Conservation (phyloP, 1,140 invertebrate genomes). For the Hermatobates lingyangjiaoensis region DNA sequence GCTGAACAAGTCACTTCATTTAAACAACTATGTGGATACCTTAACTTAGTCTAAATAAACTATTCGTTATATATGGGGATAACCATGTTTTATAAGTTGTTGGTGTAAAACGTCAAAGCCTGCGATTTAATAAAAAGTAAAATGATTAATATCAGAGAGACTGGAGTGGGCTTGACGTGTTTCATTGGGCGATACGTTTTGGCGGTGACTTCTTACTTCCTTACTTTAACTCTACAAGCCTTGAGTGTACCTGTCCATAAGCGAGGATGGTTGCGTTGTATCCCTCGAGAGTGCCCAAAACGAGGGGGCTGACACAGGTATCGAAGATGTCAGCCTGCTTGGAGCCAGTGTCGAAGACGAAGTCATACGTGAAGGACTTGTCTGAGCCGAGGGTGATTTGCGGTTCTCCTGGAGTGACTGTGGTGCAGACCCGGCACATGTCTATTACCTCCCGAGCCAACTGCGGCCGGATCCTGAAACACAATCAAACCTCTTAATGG, state of each 20-base stretch:
- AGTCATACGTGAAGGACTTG: conserved; percentile 92
- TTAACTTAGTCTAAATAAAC: too few species aligned
- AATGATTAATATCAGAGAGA: neutral
- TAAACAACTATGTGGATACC: too few species aligned
- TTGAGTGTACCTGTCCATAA: conserved; percentile 85
- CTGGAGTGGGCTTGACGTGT: conserved; percentile 3
- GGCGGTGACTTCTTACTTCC: conserved; percentile 13
- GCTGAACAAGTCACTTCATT: too few species aligned
- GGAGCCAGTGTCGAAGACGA: conserved; percentile 70
- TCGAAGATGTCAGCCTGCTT: conserved; percentile 69
- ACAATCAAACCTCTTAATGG: conserved; percentile 12
- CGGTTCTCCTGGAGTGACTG: conserved; percentile 67
- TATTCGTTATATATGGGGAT: too few species aligned
- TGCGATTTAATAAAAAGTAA: neutral
- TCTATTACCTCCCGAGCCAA: conserved; percentile 81
- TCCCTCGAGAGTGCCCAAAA: conserved; percentile 74
- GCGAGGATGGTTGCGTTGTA: conserved; percentile 92
- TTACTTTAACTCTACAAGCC: too few species aligned
- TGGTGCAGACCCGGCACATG: conserved; percentile 83
- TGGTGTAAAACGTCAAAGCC: too few species aligned
- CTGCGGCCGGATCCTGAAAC: conserved; percentile 79
- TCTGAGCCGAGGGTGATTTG: conserved; percentile 85
- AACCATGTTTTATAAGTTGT: too few species aligned
- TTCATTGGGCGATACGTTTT: conserved; percentile 6
- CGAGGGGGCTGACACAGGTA: conserved; percentile 63